phyloP scores from a whole-genome alignment of 2,797 vertebrate genomes.

The Pseudomugil gertrudae region DNA sequence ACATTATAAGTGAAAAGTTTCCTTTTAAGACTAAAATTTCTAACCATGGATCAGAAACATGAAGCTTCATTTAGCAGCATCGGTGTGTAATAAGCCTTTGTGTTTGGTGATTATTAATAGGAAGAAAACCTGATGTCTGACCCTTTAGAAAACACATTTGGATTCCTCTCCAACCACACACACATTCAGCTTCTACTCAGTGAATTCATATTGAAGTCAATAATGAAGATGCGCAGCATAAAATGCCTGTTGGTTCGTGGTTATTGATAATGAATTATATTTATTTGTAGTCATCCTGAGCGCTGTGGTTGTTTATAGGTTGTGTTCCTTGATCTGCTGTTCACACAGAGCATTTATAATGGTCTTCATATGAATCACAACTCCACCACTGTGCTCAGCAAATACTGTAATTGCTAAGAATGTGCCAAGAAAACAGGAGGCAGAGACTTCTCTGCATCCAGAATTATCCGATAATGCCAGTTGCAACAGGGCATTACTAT shows the following conservation, averaged over 20 bases:
- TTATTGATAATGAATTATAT: constrained; percentile 35
- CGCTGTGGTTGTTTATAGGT: constrained; percentile 22
- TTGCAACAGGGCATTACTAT: constrained; percentile 31
- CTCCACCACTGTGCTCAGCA: neutral
- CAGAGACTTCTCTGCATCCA: constrained; percentile 8
- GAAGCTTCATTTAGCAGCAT: neutral
- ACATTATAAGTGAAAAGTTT: constrained; percentile 5
- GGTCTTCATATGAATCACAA: neutral
- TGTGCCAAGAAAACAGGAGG: constrained; percentile 13
- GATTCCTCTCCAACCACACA: constrained; percentile 6
- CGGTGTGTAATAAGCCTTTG: constrained; percentile 15
- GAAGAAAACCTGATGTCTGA: constrained; percentile 15
- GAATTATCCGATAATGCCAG: constrained; percentile 34
- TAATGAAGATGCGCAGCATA: constrained; percentile 14
- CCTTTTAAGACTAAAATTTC: constrained; percentile 7
- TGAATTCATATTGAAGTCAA: constrained; percentile 40
- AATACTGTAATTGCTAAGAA: constrained; percentile 27
- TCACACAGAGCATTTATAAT: neutral
- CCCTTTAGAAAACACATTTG: constrained; percentile 11
- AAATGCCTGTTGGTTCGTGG: constrained; percentile 26
- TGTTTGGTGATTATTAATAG: constrained; percentile 16
- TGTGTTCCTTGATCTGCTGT: constrained; percentile 1
- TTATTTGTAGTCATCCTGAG: constrained; percentile 18
- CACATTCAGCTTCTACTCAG: constrained; percentile 15
- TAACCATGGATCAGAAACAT: constrained; percentile 14